phyloP scores from a whole-genome alignment of 2,888 invertebrate genomes.

The Orthosia incerta region DNA sequence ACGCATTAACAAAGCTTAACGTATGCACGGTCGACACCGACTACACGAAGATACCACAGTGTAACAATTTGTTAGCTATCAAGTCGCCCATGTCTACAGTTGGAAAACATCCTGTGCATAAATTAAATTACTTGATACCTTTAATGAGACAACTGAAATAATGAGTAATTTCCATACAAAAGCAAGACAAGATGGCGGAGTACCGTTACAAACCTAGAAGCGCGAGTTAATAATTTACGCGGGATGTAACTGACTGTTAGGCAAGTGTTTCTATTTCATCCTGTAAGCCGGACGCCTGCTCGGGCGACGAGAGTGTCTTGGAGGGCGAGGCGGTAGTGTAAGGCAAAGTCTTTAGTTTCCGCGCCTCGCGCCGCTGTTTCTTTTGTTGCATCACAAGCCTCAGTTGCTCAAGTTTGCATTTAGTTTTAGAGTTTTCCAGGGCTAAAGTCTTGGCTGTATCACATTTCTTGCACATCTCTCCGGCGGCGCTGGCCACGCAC shows the following conservation, averaged over 20 bases:
- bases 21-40: slow-evolving; percentile 57
- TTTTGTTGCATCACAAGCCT: slow-evolving; percentile 97
- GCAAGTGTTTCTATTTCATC: slow-evolving; percentile 90
- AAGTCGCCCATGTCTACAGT: slow-evolving; percentile 36
- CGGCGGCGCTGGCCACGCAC: slow-evolving; percentile 72
- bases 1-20: slow-evolving; percentile 67
- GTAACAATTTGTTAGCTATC: slow-evolving; percentile 49
- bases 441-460: slow-evolving; percentile 89
- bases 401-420: slow-evolving; percentile 96
- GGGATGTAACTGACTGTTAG: slow-evolving; percentile 72
- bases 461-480: slow-evolving; percentile 87
- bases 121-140: slow-evolving; percentile 56
- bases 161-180: slow-evolving; percentile 66
- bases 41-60: slow-evolving; percentile 51
- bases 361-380: slow-evolving; percentile 95
- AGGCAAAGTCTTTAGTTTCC: slow-evolving; percentile 93
- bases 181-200: slow-evolving; percentile 72
- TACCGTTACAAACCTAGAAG: slow-evolving; percentile 66
- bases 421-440: slow-evolving; percentile 94
- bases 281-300: slow-evolving; percentile 95
- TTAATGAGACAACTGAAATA: slow-evolving; percentile 53
- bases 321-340: slow-evolving; percentile 85
- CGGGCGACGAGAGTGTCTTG: slow-evolving; percentile 97
- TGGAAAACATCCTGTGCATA: slow-evolving; percentile 56
- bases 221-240: slow-evolving; percentile 68